Evolutionary conservation across 1,140 invertebrate genomes (phyloP).

Genomic region (Nasonia vitripennis): DNA sequence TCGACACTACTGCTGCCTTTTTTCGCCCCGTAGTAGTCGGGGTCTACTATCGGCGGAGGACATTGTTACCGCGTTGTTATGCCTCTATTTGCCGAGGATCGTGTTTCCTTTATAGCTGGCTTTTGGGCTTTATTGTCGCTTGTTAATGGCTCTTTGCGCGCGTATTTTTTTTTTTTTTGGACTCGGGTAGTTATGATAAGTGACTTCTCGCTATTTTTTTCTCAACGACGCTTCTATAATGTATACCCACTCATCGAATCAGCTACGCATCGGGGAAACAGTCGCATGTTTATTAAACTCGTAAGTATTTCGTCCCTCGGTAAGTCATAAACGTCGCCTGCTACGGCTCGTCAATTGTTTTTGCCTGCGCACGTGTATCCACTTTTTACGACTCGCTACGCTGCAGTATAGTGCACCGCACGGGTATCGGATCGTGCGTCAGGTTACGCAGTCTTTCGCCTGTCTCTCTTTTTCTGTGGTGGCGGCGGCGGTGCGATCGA

Average conservation of each 20-base stretch:
- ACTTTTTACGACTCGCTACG: neutral
- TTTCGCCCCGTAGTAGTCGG: neutral
- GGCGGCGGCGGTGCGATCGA: slow-evolving; percentile 29
- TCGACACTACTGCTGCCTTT: neutral
- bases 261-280: no score
- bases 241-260: no score
- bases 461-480: neutral
- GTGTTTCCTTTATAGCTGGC: slow-evolving; percentile 6
- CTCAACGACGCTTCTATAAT: neutral
- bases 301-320: neutral
- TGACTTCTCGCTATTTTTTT: neutral
- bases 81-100: neutral
- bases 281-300: neutral
- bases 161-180: neutral
- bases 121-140: neutral
- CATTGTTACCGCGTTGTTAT: slow-evolving; percentile 13
- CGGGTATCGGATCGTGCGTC: slow-evolving; percentile 28
- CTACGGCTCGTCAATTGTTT: slow-evolving; percentile 14
- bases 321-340: neutral
- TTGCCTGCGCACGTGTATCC: neutral
- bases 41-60: neutral
- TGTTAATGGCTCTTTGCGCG: neutral
- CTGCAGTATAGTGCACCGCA: neutral
- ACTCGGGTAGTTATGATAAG: neutral
- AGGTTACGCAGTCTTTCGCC: neutral